These are phyloP conservation scores for Plotosus lineatus DNA, from an alignment of 2,113 vertebrate genomes.

Conservation along the genomic window DNA sequence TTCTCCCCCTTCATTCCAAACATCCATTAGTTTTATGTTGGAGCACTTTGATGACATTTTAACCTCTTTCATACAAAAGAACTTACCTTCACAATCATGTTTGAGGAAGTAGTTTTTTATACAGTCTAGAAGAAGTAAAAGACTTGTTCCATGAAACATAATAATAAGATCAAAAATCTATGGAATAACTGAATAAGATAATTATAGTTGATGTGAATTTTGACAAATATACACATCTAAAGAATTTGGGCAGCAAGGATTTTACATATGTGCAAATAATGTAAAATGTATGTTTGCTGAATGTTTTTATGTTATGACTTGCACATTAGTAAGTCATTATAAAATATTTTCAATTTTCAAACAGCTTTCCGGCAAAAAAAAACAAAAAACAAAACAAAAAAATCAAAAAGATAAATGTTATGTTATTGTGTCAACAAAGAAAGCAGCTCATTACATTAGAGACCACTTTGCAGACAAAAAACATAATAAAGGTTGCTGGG, in stretches of 20 bases:
- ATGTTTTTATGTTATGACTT: no score
- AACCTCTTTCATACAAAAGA: not conserved
- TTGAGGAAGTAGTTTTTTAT: not conserved
- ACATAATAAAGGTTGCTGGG: no score
- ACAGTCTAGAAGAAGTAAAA: not conserved
- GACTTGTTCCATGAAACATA: not conserved
- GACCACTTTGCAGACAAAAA: no score
- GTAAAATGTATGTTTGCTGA: no score
- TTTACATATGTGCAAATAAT: not conserved
- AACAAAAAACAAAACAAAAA: no score
- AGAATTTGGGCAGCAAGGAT: not conserved
- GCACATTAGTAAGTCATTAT: no score
- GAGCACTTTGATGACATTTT: not conserved
- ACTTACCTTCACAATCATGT: not conserved
- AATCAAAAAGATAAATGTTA: no score
- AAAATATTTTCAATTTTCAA: no score
- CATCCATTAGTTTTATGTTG: not conserved
- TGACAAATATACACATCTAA: not conserved
- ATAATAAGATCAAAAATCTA: not conserved
- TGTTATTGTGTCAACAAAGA: no score
- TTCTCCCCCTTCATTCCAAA: not conserved
- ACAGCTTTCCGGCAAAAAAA: no score
- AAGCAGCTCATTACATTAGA: no score
- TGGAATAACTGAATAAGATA: not conserved
- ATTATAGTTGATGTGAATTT: not conserved